Conservation (phyloP, 2,888 invertebrate species). For the Priocnemis perturbator region DNA sequence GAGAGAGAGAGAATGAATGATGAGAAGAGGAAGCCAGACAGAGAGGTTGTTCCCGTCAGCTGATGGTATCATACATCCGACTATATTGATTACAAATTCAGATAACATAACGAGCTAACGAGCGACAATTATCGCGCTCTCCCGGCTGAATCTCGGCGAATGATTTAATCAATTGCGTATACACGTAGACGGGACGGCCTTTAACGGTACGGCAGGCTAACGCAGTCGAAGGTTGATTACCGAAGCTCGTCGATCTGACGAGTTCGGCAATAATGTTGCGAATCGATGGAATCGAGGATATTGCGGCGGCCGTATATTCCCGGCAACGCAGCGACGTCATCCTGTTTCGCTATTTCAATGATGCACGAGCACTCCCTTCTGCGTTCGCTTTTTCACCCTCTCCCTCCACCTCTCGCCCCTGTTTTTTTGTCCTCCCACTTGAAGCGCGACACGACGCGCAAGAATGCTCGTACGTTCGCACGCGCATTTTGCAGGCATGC, state of each 20-base stretch:
- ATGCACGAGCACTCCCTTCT: no score
- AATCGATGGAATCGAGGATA: background rate
- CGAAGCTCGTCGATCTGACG: constrained; percentile 20
- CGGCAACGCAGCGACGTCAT: no score
- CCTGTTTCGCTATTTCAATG: no score
- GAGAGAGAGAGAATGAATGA: background rate
- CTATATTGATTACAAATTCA: constrained; percentile 65
- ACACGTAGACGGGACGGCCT: constrained; percentile 15
- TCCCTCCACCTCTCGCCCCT: no score
- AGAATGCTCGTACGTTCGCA: no score
- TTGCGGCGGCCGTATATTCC: no score
- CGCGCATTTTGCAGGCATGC: no score
- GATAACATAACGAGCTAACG: constrained; percentile 65
- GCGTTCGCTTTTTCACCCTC: no score
- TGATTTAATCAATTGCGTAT: constrained; percentile 63
- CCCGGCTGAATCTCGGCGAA: constrained; percentile 53
- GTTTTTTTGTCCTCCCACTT: no score
- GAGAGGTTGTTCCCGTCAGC: background rate
- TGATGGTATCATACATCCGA: constrained; percentile 37
- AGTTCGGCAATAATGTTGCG: constrained; percentile 20
- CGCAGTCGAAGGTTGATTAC: constrained; percentile 34
- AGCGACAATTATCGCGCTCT: constrained; percentile 67
- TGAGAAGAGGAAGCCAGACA: background rate
- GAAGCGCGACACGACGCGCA: no score
- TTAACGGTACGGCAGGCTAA: constrained; percentile 26